These are phyloP conservation scores for Orchestia grillus DNA, from an alignment of 1,140 invertebrate genomes.

Conservation along the genomic window DNA sequence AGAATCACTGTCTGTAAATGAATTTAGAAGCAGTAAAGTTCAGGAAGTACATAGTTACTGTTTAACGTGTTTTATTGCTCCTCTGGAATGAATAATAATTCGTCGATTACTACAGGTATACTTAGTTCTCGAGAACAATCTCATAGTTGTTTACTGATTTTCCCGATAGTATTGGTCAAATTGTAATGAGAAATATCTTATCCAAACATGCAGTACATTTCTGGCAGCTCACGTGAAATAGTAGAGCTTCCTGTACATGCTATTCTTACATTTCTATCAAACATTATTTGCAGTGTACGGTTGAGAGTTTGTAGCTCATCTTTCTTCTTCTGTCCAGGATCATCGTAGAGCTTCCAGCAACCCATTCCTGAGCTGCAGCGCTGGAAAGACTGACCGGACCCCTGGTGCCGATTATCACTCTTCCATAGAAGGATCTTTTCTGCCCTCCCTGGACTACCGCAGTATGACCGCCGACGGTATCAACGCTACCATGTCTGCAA, in stretches of 20 bases:
- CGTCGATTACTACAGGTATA: background rate
- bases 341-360: conserved; percentile 17
- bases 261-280: background rate
- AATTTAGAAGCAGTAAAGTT: background rate
- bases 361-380: background rate
- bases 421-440: background rate
- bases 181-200: background rate
- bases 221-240: background rate
- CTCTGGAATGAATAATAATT: background rate
- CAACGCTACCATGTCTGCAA: background rate
- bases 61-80: background rate
- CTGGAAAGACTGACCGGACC: background rate
- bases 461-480: background rate
- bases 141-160: background rate
- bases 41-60: background rate
- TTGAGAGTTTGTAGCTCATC: background rate
- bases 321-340: conserved; percentile 35
- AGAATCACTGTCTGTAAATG: background rate
- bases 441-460: background rate
- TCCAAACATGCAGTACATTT: background rate
- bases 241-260: background rate
- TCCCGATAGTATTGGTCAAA: background rate
- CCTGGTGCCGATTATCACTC: background rate
- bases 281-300: background rate
- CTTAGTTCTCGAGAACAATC: no score